These are phyloP conservation scores for Mus musculus DNA, from an alignment of 2,113 vertebrate genomes.

Conservation along the genomic window GRCm39 chr16:60997501-60998000, in stretches of 20 bases:
- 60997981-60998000: background rate
- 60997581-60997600: background rate
- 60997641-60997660: background rate
- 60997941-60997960: background rate
- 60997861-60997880: background rate
- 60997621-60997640: background rate
- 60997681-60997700: background rate
- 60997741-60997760: background rate
- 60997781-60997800: background rate
- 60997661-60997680: background rate
- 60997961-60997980: background rate
- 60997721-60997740: background rate
- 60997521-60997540: background rate
- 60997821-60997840: background rate
- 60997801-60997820: background rate
- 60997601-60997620: background rate
- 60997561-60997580: slow-evolving; percentile 31
- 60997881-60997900: background rate
- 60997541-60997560: background rate
- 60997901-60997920: background rate
- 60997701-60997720: background rate
- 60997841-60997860: background rate
- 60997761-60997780: background rate
- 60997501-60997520: background rate
- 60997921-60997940: background rate